Conservation (phyloP, 1,140 invertebrate genomes). For the Dendrolimus kikuchii region DNA sequence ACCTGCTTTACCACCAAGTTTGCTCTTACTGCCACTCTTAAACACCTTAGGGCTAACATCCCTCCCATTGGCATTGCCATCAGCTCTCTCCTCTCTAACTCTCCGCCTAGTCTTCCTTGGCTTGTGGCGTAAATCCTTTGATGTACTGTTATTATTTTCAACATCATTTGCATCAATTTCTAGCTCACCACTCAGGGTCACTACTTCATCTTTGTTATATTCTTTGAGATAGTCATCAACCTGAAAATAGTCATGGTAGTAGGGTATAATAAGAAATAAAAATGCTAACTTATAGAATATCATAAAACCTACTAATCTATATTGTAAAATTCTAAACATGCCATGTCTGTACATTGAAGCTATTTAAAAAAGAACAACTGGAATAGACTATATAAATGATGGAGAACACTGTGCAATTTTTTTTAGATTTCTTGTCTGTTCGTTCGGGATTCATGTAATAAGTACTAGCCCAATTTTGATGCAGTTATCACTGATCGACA, state of each 20-base stretch:
- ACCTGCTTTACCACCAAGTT: conserved; percentile 40
- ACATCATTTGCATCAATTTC: conserved; percentile 67
- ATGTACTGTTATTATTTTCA: conserved; percentile 61
- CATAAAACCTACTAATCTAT: no score
- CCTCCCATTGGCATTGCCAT: conserved; percentile 46
- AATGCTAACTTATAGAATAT: no score
- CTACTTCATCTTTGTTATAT: conserved; percentile 68
- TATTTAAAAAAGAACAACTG: no score
- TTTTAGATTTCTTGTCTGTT: no score
- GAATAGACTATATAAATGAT: no score
- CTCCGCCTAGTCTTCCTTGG: conserved; percentile 57
- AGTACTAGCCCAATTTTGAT: no score
- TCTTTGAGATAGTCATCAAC: conserved; percentile 70
- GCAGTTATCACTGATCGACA: no score
- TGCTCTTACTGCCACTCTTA: conserved; percentile 43
- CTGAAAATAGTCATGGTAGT: conserved; percentile 15
- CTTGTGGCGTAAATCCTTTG: conserved; percentile 57
- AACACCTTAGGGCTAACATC: conserved; percentile 69
- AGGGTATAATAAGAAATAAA: not conserved
- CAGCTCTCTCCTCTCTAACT: conserved; percentile 54
- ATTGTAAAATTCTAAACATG: no score
- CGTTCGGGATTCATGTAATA: no score
- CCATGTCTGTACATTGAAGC: no score
- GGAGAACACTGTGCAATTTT: no score
- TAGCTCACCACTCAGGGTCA: conserved; percentile 66